phyloP scores from a whole-genome alignment of 2,888 invertebrate genomes.

The Patella caerulea region DNA sequence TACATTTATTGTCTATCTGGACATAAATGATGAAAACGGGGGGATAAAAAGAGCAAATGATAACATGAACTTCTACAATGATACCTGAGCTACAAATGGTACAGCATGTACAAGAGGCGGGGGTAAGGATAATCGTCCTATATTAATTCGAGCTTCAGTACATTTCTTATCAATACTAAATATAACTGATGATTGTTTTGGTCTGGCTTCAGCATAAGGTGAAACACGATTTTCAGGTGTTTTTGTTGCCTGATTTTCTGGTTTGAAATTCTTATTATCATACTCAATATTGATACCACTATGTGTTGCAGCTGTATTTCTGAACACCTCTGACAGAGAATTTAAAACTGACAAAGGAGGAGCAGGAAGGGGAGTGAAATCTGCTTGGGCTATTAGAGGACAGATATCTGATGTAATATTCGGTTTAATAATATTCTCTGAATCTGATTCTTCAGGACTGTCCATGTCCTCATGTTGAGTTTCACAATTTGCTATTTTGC shows the following conservation, averaged over 20 bases:
- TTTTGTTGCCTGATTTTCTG: too few species aligned
- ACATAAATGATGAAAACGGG: too few species aligned
- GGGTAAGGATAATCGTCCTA: neutral
- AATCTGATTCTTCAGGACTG: neutral
- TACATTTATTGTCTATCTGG: too few species aligned
- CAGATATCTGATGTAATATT: slow-evolving; percentile 7
- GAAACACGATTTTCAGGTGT: too few species aligned
- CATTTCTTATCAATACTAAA: too few species aligned
- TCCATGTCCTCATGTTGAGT: neutral
- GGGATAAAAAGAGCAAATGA: too few species aligned
- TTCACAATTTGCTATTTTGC: neutral
- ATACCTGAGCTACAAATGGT: slow-evolving; percentile 2
- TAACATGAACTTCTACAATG: neutral
- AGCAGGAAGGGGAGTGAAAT: slow-evolving; percentile 24
- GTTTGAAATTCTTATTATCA: too few species aligned
- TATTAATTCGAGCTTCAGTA: too few species aligned
- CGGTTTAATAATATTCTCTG: neutral
- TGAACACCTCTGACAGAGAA: slow-evolving; percentile 5
- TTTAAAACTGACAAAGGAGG: slow-evolving; percentile 25
- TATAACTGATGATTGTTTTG: too few species aligned
- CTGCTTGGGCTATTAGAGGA: slow-evolving; percentile 24
- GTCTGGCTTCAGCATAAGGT: too few species aligned
- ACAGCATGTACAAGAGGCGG: neutral
- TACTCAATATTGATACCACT: too few species aligned
- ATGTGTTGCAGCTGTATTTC: too few species aligned